Evolutionary conservation across 2,888 invertebrate genomes (phyloP), one percentile per base, ranked within the genome.

Genomic region (Mesorhabditis belari): DNA sequence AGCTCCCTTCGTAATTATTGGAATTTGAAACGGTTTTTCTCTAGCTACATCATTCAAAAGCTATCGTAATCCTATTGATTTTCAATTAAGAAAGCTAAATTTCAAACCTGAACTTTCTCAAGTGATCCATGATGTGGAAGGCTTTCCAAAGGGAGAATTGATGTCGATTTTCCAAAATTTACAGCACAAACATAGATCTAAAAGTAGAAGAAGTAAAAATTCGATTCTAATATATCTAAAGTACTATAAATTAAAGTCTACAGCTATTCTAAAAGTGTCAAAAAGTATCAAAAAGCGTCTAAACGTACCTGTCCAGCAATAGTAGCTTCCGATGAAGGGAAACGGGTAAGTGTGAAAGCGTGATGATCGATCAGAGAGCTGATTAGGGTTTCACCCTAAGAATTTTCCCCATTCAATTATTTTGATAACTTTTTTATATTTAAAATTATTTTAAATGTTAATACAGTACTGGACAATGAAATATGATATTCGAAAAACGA

Each of bases 341-440:
- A 78, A 21, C 78, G 62, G 6, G 76, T 71, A 23, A 78, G 58
- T 12, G 73, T 70, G 61, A 78, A 78, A 0, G 72, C 72, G 5
- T 35, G 44, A 35, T 35, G 44, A n/a, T 63, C 55, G n/a, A 60
- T 55, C 49, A 63, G 49, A 35, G 62, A 63, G 12, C 68, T 70
- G 59, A 73, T 65, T 50, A 74, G 69, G 3, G 72, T 64, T 23
- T 61, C 55, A 21, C 70, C 69, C 5, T 58, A 27, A 49, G 58
- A 54, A 5, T 69, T 35, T 35, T 35, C n/a, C 44, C 44, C 44
- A 35, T 35, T 35, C 1, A n/a, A 35, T 17, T 17, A 9, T 9
- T 35, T 35, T 35, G n/a, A n/a, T 9, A 35, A 35, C 44, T 9
- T 9, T 35, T 35, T 35, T 35, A 17, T n/a, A n/a, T n/a, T n/a